Evolutionary conservation across 1,140 invertebrate genomes (phyloP).

Genomic region (Thrips palmi): DNA sequence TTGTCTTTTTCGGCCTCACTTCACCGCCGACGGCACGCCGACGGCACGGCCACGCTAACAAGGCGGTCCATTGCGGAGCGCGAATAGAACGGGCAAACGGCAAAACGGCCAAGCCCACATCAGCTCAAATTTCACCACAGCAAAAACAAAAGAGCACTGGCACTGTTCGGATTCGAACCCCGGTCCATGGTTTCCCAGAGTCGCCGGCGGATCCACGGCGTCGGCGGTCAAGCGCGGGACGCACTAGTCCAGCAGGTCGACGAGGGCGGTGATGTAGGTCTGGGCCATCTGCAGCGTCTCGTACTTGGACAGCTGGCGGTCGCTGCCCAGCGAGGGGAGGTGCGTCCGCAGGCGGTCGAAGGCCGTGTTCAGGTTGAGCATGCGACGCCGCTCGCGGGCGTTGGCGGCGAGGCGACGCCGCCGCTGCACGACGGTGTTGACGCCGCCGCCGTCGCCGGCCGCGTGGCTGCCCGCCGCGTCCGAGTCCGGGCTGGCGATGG

Average conservation of each 20-base stretch:
- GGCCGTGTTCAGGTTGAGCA: constrained; percentile 89
- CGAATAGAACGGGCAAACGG: too few species aligned
- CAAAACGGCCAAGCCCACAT: too few species aligned
- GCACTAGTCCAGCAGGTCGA: constrained; percentile 51
- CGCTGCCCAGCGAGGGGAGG: constrained; percentile 74
- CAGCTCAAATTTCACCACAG: too few species aligned
- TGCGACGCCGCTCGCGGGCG: constrained; percentile 73
- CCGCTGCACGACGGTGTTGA: constrained; percentile 55
- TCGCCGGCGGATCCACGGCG: too few species aligned
- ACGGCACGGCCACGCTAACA: too few species aligned
- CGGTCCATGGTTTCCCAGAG: too few species aligned
- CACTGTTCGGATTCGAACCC: too few species aligned
- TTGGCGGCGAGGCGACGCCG: constrained; percentile 80
- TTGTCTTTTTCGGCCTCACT: too few species aligned
- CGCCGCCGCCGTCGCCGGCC: constrained; percentile 18
- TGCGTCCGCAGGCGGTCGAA: constrained; percentile 81
- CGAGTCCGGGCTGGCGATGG: not conserved
- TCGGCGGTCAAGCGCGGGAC: too few species aligned
- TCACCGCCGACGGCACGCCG: too few species aligned
- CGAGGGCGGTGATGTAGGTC: constrained; percentile 78
- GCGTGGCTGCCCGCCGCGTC: not conserved
- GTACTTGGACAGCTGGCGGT: constrained; percentile 87
- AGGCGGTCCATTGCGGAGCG: too few species aligned
- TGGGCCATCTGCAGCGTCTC: constrained; percentile 97
- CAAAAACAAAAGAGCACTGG: too few species aligned